Evolutionary conservation across 2,113 vertebrate species (phyloP).

Genomic region (Pygoscelis adeliae): DNA sequence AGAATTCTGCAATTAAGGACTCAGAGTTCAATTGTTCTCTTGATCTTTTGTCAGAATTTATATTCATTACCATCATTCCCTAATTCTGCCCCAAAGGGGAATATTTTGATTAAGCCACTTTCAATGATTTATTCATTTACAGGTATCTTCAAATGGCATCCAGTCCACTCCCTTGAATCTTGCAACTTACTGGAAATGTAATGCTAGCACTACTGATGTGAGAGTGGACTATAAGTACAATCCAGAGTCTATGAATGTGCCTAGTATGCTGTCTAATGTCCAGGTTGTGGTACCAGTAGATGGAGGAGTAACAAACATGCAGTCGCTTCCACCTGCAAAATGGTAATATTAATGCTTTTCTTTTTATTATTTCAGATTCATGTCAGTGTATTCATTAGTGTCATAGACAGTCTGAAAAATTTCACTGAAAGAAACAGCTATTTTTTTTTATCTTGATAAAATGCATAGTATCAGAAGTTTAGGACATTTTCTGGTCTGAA

Average conservation of each 20-base stretch:
- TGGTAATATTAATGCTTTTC: constrained; percentile 76
- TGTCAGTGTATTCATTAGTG: not conserved
- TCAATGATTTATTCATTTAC: constrained; percentile 42
- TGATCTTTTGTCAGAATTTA: not conserved
- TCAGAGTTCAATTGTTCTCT: not conserved
- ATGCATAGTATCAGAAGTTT: not conserved
- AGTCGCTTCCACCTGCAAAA: constrained; percentile 89
- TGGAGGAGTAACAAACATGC: constrained; percentile 92
- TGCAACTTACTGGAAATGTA: constrained; percentile 96
- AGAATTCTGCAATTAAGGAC: not conserved
- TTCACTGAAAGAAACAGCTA: not conserved
- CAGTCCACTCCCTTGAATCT: constrained; percentile 96
- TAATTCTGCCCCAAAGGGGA: not conserved
- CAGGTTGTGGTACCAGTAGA: constrained; percentile 93
- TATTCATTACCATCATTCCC: not conserved
- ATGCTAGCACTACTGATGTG: constrained; percentile 87
- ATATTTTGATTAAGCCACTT: not conserved
- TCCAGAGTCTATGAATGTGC: constrained; percentile 89
- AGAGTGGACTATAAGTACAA: constrained; percentile 96
- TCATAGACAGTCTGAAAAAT: not conserved
- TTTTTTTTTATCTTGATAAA: not conserved
- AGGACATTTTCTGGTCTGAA: not conserved
- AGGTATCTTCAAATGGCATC: constrained; percentile 95
- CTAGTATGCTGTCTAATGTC: constrained; percentile 83
- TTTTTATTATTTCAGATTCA: not conserved